These are phyloP conservation scores for Archivesica marissinica DNA, from an alignment of 1,140 invertebrate species.

Conservation along the genomic window DNA sequence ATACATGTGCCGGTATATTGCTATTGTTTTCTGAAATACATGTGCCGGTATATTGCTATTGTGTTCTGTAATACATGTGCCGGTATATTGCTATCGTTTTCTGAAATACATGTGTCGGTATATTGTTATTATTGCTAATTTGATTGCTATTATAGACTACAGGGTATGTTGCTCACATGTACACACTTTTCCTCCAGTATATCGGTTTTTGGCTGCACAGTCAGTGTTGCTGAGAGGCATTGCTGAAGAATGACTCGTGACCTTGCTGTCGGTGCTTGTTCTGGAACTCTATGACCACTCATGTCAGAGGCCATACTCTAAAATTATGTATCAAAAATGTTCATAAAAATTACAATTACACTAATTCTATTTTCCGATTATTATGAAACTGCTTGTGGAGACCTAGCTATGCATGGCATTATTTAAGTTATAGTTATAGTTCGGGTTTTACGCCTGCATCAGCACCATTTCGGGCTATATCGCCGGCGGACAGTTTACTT, in stretches of 20 bases:
- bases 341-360: too few species aligned
- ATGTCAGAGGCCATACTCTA: slow-evolving; percentile 7
- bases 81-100: neutral
- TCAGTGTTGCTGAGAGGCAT: slow-evolving; percentile 70
- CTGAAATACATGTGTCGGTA: neutral
- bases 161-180: slow-evolving; percentile 51
- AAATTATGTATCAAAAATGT: too few species aligned
- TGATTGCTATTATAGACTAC: neutral
- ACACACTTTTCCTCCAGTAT: slow-evolving; percentile 65
- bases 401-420: too few species aligned
- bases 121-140: neutral
- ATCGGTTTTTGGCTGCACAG: slow-evolving; percentile 66
- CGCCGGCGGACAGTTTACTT: too few species aligned
- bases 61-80: neutral
- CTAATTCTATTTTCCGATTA: too few species aligned
- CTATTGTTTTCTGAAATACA: too few species aligned
- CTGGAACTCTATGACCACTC: neutral
- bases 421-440: too few species aligned
- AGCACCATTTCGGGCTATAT: too few species aligned
- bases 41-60: too few species aligned
- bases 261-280: neutral
- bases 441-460: too few species aligned
- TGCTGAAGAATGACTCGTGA: slow-evolving; percentile 71
- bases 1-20: too few species aligned
- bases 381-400: too few species aligned